These are phyloP conservation scores for Ametastegia equiseti DNA, from an alignment of 2,888 invertebrate genomes.

Conservation along the genomic window DNA sequence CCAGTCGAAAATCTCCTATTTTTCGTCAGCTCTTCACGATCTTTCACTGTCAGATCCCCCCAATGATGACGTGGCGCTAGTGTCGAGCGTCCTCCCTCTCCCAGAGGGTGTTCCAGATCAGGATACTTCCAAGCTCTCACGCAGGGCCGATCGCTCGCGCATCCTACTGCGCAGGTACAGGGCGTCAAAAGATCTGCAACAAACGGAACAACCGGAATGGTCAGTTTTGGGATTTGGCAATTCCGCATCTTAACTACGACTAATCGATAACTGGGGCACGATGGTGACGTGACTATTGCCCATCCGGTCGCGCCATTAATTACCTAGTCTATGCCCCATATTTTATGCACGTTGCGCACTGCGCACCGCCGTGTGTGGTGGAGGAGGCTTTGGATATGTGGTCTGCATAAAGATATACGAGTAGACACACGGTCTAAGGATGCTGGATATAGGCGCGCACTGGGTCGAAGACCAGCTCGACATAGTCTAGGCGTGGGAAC, in stretches of 20 bases:
- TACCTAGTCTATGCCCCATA: slow-evolving; percentile 55
- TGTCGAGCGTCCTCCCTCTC: background rate
- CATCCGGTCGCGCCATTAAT: slow-evolving; percentile 28
- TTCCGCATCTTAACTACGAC: background rate
- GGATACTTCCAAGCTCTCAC: slow-evolving; percentile 12
- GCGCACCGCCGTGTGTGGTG: slow-evolving; percentile 3
- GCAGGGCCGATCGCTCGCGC: background rate
- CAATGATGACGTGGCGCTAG: background rate
- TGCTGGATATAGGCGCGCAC: slow-evolving; percentile 49
- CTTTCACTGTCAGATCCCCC: no score
- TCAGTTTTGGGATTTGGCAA: background rate
- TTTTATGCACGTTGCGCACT: slow-evolving; percentile 56
- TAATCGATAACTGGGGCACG: background rate
- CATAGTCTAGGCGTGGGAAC: slow-evolving; percentile 71
- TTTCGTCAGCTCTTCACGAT: background rate
- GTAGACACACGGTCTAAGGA: slow-evolving; percentile 41
- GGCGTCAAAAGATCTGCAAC: slow-evolving; percentile 13
- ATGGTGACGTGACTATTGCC: background rate
- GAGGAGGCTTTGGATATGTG: slow-evolving; percentile 50
- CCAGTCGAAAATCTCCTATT: background rate
- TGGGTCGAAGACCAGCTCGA: slow-evolving; percentile 57
- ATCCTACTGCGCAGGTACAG: slow-evolving; percentile 1
- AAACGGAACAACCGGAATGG: background rate
- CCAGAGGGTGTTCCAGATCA: background rate
- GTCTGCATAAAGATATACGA: slow-evolving; percentile 25